Base-by-base conservation (phyloP, 2,888 invertebrate genomes). In the Maniola hyperantus region DNA sequence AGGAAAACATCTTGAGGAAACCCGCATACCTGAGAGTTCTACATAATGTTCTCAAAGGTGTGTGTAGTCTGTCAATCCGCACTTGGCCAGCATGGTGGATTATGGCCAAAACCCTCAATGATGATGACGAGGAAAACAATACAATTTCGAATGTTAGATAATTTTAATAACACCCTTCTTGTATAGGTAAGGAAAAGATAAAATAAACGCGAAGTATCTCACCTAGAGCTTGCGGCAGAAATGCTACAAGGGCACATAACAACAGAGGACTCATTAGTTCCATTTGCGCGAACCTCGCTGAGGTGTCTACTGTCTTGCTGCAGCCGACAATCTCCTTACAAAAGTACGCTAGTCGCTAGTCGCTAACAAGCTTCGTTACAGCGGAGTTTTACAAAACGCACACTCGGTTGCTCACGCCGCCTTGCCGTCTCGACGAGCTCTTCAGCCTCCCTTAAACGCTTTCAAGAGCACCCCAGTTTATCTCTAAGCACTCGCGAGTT, bases 321-420 rank as follows among this genome's bases (percentile, higher is more conserved):
- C 78, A 77, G 76, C 78, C 81, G 86, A 86, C 88, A 87, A 86
- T 86, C 83, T 84, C 80, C 88, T 86, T 83, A 85, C 82, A 85
- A 83, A 85, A 85, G 83, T 82, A 81, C 48, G 48, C 18, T 15
- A 48, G 48, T 48, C 48, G 48, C 18, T 15, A 48, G 48, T 48
- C 81, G 77, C 85, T 90, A 91, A 91, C 89, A 88, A 89, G 90
- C 87, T 89, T 89, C 89, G 90, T 89, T 89, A 88, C 77, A 74
- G 77, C 66, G 74, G 78, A 85, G 81, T 84, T 85, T 84, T 82
- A 84, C 83, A 80, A 83, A 86, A 84, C 77, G 81, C 76, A 84
- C 76, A 81, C 76, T 73, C 73, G 79, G 75, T 77, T 76, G 76
- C 82, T 79, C 76, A 72, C 77, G 65, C 66, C 67, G 68, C 70